Conservation (phyloP, 2,113 vertebrate genomes). For the Bubalus kerabau region DNA sequence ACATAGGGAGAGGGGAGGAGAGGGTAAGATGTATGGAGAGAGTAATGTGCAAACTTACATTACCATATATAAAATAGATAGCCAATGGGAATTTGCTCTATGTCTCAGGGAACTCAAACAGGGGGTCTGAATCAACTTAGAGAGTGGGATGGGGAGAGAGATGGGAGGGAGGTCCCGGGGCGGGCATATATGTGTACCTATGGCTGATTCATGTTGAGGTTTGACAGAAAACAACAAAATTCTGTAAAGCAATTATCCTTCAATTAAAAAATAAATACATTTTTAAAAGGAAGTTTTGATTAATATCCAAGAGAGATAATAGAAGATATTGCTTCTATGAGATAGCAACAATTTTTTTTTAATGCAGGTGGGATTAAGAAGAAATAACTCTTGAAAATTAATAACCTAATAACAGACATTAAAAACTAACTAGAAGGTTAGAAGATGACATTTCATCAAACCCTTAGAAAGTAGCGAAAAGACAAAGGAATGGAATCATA, state of each 20-base stretch:
- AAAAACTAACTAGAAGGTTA: not conserved
- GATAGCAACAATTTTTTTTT: not conserved
- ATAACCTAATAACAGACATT: not conserved
- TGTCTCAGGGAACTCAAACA: not conserved
- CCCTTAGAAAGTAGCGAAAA: not conserved
- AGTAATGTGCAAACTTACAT: not conserved
- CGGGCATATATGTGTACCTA: not conserved
- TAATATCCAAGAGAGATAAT: not conserved
- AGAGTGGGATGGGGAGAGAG: not conserved
- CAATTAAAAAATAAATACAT: not conserved
- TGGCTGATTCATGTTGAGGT: not conserved
- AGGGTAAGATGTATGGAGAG: not conserved
- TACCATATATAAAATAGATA: not conserved
- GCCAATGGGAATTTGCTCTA: not conserved
- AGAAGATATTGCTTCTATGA: not conserved
- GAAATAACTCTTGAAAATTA: not conserved
- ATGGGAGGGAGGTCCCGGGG: not conserved
- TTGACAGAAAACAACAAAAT: not conserved
- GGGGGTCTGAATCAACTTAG: not conserved
- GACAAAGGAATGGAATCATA: not conserved
- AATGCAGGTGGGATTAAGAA: not conserved
- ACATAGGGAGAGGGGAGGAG: not conserved
- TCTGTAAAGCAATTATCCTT: not conserved
- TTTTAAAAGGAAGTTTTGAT: not conserved
- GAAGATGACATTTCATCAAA: not conserved